Evolutionary conservation across 2,888 invertebrate genomes (phyloP).

Genomic region (Latrodectus elegans): DNA sequence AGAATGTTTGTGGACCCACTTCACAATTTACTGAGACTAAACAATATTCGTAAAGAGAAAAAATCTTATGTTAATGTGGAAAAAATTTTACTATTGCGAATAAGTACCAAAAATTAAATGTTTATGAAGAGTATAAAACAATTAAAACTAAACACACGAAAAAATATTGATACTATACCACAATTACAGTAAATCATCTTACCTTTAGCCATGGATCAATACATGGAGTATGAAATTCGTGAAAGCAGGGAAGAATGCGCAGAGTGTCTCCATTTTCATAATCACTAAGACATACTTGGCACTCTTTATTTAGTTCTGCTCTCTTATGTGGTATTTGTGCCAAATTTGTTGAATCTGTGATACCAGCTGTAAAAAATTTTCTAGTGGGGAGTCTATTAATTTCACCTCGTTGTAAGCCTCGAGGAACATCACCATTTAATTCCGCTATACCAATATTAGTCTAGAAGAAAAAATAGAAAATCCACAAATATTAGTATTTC

Average conservation of each 20-base stretch:
- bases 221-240: conserved; percentile 73
- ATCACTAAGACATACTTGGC: conserved; percentile 74
- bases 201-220: conserved; percentile 74
- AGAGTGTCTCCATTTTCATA: conserved; percentile 73
- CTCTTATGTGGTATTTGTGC: conserved; percentile 45
- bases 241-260: conserved; percentile 74
- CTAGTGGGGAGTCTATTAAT: conserved; percentile 70
- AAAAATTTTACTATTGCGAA: too few relatives aligned
- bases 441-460: conserved; percentile 61
- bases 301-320: conserved; percentile 70
- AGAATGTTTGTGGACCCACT: too few relatives aligned
- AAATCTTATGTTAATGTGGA: too few relatives aligned
- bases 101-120: too few relatives aligned
- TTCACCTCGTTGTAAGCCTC: conserved; percentile 61
- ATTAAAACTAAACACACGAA: too few relatives aligned
- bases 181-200: conserved; percentile 26
- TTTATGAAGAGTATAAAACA: too few relatives aligned
- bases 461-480: conserved; percentile 29
- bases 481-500: not conserved
- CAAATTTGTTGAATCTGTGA: not conserved
- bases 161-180: too few relatives aligned
- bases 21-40: too few relatives aligned
- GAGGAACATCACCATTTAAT: conserved; percentile 52
- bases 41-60: too few relatives aligned
- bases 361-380: conserved; percentile 25